A percentile compares a stretch with the other conserved stretches of the same genome.
These are phyloP conservation scores for Drosophila cardini DNA, from an alignment of 1,140 invertebrate species.

Conservation along the genomic window DNA sequence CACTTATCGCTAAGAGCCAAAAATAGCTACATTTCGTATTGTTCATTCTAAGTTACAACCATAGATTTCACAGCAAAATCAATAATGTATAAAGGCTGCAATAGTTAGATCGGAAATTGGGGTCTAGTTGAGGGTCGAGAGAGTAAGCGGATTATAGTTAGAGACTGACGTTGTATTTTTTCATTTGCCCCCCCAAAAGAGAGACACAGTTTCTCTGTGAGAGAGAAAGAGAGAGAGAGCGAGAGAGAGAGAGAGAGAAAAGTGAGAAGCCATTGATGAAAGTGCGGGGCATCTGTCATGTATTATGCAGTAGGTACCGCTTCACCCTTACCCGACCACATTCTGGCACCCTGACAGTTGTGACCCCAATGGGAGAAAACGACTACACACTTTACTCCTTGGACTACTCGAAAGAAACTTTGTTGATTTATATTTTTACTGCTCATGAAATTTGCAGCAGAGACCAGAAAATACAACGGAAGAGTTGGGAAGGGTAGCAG, in stretches of 20 bases:
- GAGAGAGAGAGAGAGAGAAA: not conserved
- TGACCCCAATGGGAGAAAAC: slow-evolving; percentile 18
- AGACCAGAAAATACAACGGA: not conserved
- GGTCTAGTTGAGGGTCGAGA: slow-evolving; percentile 5
- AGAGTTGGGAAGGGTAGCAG: slow-evolving; percentile 3
- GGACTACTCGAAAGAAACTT: slow-evolving; percentile 50
- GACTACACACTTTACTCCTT: slow-evolving; percentile 19
- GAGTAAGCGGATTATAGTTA: slow-evolving; percentile 55
- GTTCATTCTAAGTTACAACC: not conserved
- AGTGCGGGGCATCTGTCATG: slow-evolving; percentile 37
- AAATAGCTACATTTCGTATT: not conserved
- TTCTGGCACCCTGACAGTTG: slow-evolving; percentile 31
- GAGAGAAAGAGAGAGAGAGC: not conserved
- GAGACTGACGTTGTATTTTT: too few relatives aligned
- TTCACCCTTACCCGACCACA: slow-evolving; percentile 11
- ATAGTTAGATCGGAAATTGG: slow-evolving; percentile 2
- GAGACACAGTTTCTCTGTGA: not conserved
- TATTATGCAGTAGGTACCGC: slow-evolving; percentile 38
- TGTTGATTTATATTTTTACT: slow-evolving; percentile 78
- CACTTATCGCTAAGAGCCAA: not conserved
- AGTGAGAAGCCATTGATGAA: slow-evolving; percentile 36
- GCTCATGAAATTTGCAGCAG: slow-evolving; percentile 69
- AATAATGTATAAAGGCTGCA: slow-evolving; percentile 26
- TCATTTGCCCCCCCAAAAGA: not conserved
- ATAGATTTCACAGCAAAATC: slow-evolving; percentile 8